Evolutionary conservation across 2,797 vertebrate genomes (phyloP).

Genomic region (Chiroxiphia lanceolata): DNA sequence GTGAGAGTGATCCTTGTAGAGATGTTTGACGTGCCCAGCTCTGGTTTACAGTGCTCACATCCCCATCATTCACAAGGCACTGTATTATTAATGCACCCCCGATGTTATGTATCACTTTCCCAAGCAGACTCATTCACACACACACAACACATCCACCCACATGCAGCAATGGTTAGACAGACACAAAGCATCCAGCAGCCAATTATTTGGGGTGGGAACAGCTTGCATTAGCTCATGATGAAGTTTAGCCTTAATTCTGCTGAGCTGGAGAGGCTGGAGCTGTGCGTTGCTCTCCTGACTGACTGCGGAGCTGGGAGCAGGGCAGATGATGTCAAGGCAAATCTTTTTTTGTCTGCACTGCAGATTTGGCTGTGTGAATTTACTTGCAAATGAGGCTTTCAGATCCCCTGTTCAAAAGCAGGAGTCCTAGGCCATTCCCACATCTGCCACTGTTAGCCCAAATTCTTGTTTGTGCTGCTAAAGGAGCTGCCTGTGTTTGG

Average conservation of each 20-base stretch:
- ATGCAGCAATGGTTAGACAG: conserved; percentile 64
- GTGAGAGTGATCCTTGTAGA: background rate
- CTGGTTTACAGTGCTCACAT: background rate
- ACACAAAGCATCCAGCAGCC: conserved; percentile 72
- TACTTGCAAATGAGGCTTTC: conserved; percentile 51
- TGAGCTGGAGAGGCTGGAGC: background rate
- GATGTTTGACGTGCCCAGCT: background rate
- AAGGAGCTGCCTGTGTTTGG: background rate
- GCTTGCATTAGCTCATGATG: conserved; percentile 53
- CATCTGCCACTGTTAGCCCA: background rate
- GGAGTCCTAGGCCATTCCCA: background rate
- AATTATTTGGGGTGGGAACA: conserved; percentile 63
- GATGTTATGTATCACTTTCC: conserved; percentile 57
- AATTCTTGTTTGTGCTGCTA: background rate
- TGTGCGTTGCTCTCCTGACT: conserved; percentile 21
- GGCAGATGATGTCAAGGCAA: conserved; percentile 55
- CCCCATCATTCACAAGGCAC: background rate
- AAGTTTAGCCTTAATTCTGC: conserved; percentile 46
- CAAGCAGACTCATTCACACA: conserved; percentile 65
- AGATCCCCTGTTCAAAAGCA: conserved; percentile 14
- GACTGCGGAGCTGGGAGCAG: conserved; percentile 16
- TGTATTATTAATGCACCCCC: conserved; percentile 17
- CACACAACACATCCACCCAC: conserved; percentile 72
- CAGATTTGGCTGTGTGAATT: conserved; percentile 54
- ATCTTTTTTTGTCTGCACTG: conserved; percentile 52